phyloP scores from a whole-genome alignment of 2,113 vertebrate species.

The Chamaetylas fuelleborni region DNA sequence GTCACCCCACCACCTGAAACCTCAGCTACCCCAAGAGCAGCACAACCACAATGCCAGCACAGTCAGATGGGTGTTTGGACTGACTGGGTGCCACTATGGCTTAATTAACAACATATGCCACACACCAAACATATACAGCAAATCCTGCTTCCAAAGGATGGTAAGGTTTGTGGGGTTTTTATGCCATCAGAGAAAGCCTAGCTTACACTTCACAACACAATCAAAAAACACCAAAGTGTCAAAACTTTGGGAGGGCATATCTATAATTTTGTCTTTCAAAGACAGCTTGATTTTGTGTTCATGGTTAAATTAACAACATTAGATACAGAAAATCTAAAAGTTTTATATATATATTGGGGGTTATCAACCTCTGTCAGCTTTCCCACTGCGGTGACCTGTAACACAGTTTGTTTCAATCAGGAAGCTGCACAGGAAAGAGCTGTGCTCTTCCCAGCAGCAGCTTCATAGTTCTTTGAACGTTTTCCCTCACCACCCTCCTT shows the following conservation, averaged over 20 bases:
- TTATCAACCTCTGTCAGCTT: not conserved
- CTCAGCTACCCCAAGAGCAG: not conserved
- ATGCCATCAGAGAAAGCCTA: not conserved
- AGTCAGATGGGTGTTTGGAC: not conserved
- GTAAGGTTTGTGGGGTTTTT: not conserved
- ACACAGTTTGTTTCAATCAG: not conserved
- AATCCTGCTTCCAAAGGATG: not conserved
- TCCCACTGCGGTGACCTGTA: not conserved
- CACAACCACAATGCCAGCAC: not conserved
- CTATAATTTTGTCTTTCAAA: not conserved
- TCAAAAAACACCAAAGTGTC: not conserved
- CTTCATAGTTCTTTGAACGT: accelerated
- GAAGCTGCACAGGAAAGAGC: not conserved
- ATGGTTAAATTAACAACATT: not conserved
- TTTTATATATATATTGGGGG: not conserved
- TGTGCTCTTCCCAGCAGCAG: not conserved
- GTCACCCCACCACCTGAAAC: not conserved
- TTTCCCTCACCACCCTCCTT: not conserved
- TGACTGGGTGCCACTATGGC: not conserved
- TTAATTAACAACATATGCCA: not conserved
- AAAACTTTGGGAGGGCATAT: not conserved
- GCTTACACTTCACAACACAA: not conserved
- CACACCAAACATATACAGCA: not conserved
- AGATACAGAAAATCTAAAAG: not conserved
- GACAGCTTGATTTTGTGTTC: not conserved